Base-by-base conservation (phyloP, 2,113 vertebrate species). In the Nerophis ophidion region DNA sequence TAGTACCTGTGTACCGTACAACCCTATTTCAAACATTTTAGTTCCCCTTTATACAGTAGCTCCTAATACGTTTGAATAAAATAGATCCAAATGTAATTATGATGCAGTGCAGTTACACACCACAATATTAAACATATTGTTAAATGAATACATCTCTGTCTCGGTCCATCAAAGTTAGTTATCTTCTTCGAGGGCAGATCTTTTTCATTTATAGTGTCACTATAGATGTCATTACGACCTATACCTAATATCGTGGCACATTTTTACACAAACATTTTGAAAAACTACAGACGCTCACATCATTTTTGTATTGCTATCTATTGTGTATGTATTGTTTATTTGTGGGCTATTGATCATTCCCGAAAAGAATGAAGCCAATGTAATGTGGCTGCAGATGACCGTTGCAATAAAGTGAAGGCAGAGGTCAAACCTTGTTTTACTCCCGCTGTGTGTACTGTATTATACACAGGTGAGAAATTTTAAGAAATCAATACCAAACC, bases 401-500 rank as follows among this genome's bases (percentile, higher is more conserved):
- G n/a, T 16, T 36, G 3, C 35, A 36, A 38, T 36, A 35, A 40
- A 55, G 2, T 3, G 15, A 55, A 14, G 9, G 40, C 44, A 78
- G 42, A 72, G 79, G 80, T 70, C 65, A 68, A 60, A 53, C 54
- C 68, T 44, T 38, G n/a, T 48, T 76, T 78, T 40, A 77, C 62
- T 53, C 7, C 4, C 51, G 61, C 52, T 54, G 35, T 14, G 34
- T n/a, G 14, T 38, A 16, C 19, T 26, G 19, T 38, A 36, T n/a
- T 7, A 13, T 42, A 42, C 4, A 26, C 19, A 42, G 40, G 40
- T 42, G 10, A 42, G 40, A 4, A 42, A 56, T 42, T 17, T 56
- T 7, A 19, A 56, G 53, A 81, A 83, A 88, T 86, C 86, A 88
- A 88, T 88, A 57, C 16, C 61, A 65, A 57, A 72, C 3, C 8